Conservation (phyloP, 2,888 invertebrate species). For the Andrena haemorrhoa region DNA sequence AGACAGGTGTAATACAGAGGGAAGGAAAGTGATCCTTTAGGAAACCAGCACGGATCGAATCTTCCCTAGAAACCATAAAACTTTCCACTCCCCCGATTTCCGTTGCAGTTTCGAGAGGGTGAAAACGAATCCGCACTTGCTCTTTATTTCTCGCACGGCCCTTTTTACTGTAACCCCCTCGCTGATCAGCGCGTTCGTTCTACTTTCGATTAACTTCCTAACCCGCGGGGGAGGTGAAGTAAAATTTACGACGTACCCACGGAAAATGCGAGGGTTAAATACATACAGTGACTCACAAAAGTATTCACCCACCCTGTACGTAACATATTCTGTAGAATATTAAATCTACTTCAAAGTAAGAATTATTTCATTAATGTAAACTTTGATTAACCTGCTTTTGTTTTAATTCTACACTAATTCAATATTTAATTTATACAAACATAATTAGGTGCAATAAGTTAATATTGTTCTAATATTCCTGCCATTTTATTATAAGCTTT, state of each 20-base stretch:
- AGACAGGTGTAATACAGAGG: neutral
- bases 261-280: conserved; percentile 5
- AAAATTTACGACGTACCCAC: conserved; percentile 11
- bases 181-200: conserved; percentile 27
- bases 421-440: no score
- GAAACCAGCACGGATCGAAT: conserved; percentile 52
- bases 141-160: conserved; percentile 33
- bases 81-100: conserved; percentile 33
- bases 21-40: conserved; percentile 42
- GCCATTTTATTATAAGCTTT: no score
- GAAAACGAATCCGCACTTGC: conserved; percentile 47
- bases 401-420: no score
- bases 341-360: no score
- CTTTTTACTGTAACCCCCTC: conserved; percentile 21
- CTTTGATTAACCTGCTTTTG: no score
- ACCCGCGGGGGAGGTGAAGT: neutral
- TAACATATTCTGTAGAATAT: no score
- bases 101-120: conserved; percentile 24
- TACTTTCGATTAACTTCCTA: conserved; percentile 35
- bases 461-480: no score
- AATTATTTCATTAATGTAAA: no score
- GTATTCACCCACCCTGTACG: no score
- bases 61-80: conserved; percentile 46
- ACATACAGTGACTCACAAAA: neutral
- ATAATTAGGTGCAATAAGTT: no score